Conservation (phyloP, 2,888 invertebrate genomes). For the Archips xylosteana region DNA sequence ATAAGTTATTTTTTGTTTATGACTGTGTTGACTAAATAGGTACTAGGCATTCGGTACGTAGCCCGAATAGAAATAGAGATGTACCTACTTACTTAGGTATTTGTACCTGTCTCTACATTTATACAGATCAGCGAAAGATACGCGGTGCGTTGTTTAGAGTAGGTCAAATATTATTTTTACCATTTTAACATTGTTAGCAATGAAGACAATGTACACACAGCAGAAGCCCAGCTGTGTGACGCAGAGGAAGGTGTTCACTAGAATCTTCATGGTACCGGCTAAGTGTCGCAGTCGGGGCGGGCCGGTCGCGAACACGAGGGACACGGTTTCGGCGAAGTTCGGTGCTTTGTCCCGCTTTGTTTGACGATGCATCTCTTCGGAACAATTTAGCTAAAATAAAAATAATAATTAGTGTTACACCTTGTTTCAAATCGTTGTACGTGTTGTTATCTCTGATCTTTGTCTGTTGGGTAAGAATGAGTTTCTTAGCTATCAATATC, state of each 20-base stretch:
- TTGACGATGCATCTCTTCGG: constrained; percentile 87
- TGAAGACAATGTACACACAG: constrained; percentile 98
- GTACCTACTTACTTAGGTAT: not conserved
- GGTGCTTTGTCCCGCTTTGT: constrained; percentile 85
- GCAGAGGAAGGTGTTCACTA: constrained; percentile 95
- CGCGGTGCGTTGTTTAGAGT: too few species aligned
- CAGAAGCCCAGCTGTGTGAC: constrained; percentile 99
- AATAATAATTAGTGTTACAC: not conserved
- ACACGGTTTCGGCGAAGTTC: constrained; percentile 94
- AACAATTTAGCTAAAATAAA: constrained; percentile 87
- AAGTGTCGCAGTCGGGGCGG: constrained; percentile 87
- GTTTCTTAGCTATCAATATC: too few species aligned
- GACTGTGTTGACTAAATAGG: not conserved
- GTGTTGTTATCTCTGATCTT: not conserved
- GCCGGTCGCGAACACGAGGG: constrained; percentile 92
- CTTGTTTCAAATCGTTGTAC: not conserved
- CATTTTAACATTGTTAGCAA: constrained; percentile 93
- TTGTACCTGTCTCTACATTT: not conserved
- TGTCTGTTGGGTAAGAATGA: too few species aligned
- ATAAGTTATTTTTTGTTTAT: too few species aligned
- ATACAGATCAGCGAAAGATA: not conserved
- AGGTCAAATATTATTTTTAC: constrained; percentile 65
- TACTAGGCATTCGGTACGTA: not conserved
- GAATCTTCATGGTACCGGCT: constrained; percentile 87
- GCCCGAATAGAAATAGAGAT: not conserved